These are phyloP conservation scores for Callosobruchus maculatus DNA, from an alignment of 2,888 invertebrate species.

Conservation along the genomic window DNA sequence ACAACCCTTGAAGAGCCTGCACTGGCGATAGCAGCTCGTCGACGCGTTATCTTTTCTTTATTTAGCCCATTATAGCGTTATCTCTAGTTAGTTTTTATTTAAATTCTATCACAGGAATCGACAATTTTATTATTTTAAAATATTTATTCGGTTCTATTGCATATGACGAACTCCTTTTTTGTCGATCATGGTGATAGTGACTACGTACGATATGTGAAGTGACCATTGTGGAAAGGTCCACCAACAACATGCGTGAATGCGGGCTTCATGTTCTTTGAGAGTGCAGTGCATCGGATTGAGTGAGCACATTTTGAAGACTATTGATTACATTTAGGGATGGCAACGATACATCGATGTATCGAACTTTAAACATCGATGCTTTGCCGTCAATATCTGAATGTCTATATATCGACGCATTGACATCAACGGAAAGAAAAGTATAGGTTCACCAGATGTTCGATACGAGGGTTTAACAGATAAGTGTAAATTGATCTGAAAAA, in stretches of 20 bases:
- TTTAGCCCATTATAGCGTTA: constrained; percentile 22
- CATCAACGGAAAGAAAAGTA: too few species aligned
- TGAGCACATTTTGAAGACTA: too few species aligned
- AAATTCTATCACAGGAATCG: constrained; percentile 21
- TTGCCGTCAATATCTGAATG: too few species aligned
- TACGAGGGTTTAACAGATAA: too few species aligned
- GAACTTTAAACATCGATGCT: too few species aligned
- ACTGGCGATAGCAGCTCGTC: constrained; percentile 20
- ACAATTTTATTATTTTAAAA: constrained; percentile 19
- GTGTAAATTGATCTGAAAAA: too few species aligned
- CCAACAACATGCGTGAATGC: background rate
- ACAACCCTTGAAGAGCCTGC: constrained; percentile 11
- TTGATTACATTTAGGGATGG: too few species aligned
- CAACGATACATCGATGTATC: too few species aligned
- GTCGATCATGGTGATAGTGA: too few species aligned
- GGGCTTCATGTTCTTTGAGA: background rate
- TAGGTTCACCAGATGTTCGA: too few species aligned
- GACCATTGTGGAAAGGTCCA: background rate
- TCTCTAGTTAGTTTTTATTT: constrained; percentile 18
- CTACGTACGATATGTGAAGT: too few species aligned
- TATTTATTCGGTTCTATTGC: background rate
- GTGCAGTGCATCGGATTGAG: background rate
- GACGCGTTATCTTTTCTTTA: constrained; percentile 19
- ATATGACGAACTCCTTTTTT: background rate
- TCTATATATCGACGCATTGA: too few species aligned